Evolutionary conservation across 2,888 invertebrate genomes (phyloP).

Genomic region (Sisyra nigra): DNA sequence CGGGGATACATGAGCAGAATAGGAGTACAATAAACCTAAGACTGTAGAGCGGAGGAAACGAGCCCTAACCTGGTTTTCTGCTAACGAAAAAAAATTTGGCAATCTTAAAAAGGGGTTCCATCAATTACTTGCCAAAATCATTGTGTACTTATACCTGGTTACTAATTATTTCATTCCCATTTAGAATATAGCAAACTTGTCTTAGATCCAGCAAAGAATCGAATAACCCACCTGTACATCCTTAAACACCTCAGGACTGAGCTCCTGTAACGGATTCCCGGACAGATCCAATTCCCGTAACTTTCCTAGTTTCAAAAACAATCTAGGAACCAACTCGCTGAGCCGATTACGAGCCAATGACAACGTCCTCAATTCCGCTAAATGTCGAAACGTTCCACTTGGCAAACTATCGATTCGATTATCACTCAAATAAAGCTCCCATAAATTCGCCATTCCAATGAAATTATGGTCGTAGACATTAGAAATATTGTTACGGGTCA

Average conservation of each 20-base stretch:
- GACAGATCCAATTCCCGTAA: conserved; percentile 57
- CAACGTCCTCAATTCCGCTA: conserved; percentile 49
- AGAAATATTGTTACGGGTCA: conserved; percentile 58
- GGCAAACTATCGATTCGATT: conserved; percentile 60
- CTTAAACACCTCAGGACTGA: conserved; percentile 65
- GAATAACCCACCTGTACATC: conserved; percentile 36
- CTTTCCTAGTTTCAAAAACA: conserved; percentile 58
- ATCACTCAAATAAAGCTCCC: conserved; percentile 52
- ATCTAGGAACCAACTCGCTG: conserved; percentile 47
- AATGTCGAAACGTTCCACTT: conserved; percentile 57
- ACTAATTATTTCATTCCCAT: background rate
- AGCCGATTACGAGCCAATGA: conserved; percentile 51
- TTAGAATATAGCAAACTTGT: background rate
- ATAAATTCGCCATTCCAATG: conserved; percentile 55
- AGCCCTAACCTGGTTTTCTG: too few relatives aligned
- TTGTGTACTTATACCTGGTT: too few relatives aligned
- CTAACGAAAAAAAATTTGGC: too few relatives aligned
- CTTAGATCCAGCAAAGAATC: background rate
- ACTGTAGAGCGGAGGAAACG: too few relatives aligned
- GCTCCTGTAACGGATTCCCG: conserved; percentile 53
- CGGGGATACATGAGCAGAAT: too few relatives aligned
- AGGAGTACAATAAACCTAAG: too few relatives aligned
- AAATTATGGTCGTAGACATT: conserved; percentile 56
- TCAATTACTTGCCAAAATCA: too few relatives aligned
- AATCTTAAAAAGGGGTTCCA: too few relatives aligned